A percentile compares a stretch with the other conserved stretches of the same genome.
These are phyloP conservation scores for Mastacembelus armatus DNA, from an alignment of 2,797 vertebrate genomes.

Conservation along the genomic window DNA sequence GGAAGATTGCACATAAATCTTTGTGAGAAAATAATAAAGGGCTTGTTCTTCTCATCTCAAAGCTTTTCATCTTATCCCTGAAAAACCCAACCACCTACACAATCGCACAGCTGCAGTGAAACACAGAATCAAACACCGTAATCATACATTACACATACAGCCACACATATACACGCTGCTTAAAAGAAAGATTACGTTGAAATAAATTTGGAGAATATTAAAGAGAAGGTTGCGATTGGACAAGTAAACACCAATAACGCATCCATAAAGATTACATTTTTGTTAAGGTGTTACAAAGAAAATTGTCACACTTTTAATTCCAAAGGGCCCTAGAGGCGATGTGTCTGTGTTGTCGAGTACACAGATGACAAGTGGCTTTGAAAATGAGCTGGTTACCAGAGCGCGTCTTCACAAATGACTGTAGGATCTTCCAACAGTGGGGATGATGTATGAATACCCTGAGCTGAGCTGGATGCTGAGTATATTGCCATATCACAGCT, in stretches of 20 bases:
- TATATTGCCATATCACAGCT: constrained; percentile 51
- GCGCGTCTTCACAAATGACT: constrained; percentile 55
- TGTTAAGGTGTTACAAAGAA: constrained; percentile 6
- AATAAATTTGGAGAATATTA: neutral
- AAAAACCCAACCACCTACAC: constrained; percentile 55
- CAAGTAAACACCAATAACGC: constrained; percentile 7
- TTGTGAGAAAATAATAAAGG: constrained; percentile 66
- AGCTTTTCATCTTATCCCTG: constrained; percentile 57
- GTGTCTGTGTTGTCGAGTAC: constrained; percentile 19
- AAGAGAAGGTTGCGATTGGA: neutral
- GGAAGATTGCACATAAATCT: constrained; percentile 75
- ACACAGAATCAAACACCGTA: neutral
- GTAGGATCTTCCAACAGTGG: constrained; percentile 44
- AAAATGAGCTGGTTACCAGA: constrained; percentile 56
- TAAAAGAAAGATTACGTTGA: neutral
- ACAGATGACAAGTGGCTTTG: constrained; percentile 42
- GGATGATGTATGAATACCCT: constrained; percentile 54
- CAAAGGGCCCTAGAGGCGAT: constrained; percentile 1
- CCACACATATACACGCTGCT: neutral
- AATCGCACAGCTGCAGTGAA: constrained; percentile 16
- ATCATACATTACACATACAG: neutral
- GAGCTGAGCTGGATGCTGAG: constrained; percentile 47
- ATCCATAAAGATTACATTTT: neutral
- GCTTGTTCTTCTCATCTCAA: constrained; percentile 48
- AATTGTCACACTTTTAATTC: constrained; percentile 21